Evolutionary conservation across 2,797 vertebrate species (phyloP), one percentile per base, ranked within the genome.

Genomic region (Pachyuromys duprasi): DNA sequence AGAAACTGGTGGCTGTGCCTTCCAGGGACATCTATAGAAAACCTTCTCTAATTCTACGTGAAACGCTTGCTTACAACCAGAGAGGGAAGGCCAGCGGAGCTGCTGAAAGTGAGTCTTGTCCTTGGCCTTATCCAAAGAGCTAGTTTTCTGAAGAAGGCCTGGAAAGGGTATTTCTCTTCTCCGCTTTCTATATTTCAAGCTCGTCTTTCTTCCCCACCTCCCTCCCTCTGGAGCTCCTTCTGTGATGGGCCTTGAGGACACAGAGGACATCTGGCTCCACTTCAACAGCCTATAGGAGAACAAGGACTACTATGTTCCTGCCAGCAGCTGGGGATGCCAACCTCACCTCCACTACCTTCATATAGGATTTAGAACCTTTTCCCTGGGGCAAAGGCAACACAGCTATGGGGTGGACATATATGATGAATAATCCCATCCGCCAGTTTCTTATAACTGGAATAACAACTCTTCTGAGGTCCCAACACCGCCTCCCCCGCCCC

Each of bases 231-330:
- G 78, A 26, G 39, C 62, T 83, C 62, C 81, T 45, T 78, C 89
- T 65, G 26, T 87, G 31, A 96, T 99, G 99, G 99, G 99, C 98
- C 98, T 99, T 98, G 98, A 99, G 75, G 99, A 99, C 94, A 99
- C 99, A 0, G 99, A 99, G 90, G 99, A 99, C 98, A 99, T 99
- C 0, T 99, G 99, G 99, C 99, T 99, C 94, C 99, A 99, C 24
- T 97, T 99, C 83, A 99, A 99, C 97, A 99, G 99, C 17, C 98
- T 99, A 53, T 99, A 98, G 0, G 99, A 99, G 98, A 99, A 97
- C 75, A 99, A 98, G 0, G 99, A 99, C 96, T 99, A 99, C 98
- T 98, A 0, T 49, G 90, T 98, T 98, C 90, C 98, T 99, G 70
- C 99, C 99, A 96, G 99, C 99, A 2, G 99, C 99, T 63, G 99